phyloP scores from a whole-genome alignment of 2,113 vertebrate species.

The Montifringilla adamsi region DNA sequence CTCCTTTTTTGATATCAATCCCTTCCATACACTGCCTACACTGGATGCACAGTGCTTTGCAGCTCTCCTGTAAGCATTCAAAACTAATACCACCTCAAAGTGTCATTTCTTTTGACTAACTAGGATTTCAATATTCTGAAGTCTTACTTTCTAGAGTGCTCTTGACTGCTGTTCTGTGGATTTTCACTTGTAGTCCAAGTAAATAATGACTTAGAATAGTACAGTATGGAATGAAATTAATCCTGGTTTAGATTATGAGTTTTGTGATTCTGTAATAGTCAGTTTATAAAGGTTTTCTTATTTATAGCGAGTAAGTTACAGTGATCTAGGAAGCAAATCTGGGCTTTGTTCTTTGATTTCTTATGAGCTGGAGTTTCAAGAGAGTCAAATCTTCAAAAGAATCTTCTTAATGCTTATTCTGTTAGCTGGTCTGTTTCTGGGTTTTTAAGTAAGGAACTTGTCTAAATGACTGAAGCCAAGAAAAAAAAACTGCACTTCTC shows the following conservation, averaged over 20 bases:
- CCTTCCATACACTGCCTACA: not conserved
- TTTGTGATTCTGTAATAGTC: not conserved
- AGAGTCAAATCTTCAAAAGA: not conserved
- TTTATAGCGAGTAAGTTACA: not conserved
- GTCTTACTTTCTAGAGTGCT: not conserved
- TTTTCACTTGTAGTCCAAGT: not conserved
- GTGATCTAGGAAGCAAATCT: not conserved
- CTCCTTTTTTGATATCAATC: not conserved
- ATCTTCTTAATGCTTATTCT: not conserved
- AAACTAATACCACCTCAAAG: not conserved
- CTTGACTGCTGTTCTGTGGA: not conserved
- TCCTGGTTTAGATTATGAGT: not conserved
- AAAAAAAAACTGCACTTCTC: not conserved
- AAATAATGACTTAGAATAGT: not conserved
- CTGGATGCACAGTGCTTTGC: not conserved
- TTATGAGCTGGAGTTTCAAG: not conserved
- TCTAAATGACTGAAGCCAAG: not conserved
- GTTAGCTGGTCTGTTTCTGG: not conserved
- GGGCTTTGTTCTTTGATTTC: not conserved
- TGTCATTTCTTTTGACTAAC: not conserved
- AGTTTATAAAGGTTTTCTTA: not conserved
- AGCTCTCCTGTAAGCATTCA: not conserved
- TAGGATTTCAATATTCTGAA: not conserved
- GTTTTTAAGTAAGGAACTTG: not conserved
- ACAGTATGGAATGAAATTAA: not conserved